phyloP scores from a whole-genome alignment of 2,797 vertebrate genomes.

The Liasis olivaceus region DNA sequence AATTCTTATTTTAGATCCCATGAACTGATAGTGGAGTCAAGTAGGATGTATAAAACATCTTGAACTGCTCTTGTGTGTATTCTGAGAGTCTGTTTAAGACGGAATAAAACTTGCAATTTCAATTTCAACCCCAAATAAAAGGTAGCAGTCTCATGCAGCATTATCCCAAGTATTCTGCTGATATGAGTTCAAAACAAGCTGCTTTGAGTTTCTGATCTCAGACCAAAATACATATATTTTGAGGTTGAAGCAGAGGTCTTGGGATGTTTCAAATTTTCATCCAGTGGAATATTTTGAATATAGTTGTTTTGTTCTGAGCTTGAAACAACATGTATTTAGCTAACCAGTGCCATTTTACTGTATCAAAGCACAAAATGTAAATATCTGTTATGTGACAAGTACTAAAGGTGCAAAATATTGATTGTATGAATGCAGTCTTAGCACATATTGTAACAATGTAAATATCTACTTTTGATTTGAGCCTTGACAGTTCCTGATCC shows the following conservation, averaged over 20 bases:
- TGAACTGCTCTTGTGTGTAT: background rate
- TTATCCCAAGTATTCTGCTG: background rate
- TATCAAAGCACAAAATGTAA: too few species aligned
- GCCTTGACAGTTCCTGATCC: background rate
- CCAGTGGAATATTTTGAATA: too few species aligned
- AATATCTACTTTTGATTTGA: background rate
- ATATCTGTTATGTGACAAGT: too few species aligned
- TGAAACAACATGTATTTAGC: too few species aligned
- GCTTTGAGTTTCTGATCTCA: too few species aligned
- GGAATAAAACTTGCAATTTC: background rate
- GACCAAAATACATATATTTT: too few species aligned
- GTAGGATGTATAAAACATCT: background rate
- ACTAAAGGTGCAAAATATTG: background rate
- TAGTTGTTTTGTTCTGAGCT: too few species aligned
- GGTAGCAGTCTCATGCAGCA: background rate
- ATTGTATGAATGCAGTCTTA: background rate
- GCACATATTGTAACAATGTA: background rate
- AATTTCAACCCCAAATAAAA: background rate
- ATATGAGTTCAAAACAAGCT: background rate
- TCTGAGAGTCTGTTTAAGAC: background rate
- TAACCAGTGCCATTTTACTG: too few species aligned
- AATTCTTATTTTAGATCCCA: background rate
- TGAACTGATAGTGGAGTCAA: background rate
- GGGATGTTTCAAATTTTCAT: too few species aligned
- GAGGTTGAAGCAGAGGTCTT: too few species aligned